Base-by-base conservation (phyloP, 2,113 vertebrate species). In the Pardalotus punctatus region DNA sequence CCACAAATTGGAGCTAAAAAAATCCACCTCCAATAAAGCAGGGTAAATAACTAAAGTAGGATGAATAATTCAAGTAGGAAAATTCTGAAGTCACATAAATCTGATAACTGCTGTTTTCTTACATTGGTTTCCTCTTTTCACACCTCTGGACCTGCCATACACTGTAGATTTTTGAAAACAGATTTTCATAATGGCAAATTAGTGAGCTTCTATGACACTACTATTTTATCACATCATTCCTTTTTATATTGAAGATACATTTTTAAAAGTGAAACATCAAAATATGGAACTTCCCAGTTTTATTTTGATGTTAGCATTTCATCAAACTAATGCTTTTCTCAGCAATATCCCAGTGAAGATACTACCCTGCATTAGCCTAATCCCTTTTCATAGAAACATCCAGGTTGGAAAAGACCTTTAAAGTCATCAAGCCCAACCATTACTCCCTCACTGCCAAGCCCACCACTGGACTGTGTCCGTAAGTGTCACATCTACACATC, bases 11-110 rank as follows among this genome's bases (percentile, higher is more conserved):
- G 31, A 91, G 17, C 61, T 82, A 82, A 64, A 87, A 88, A 64
- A 69, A 69, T 79, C 65, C 27, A n/a, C 61, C n/a, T 83, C 64
- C 20, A 48, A 10, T 72, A 70, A 65, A 60, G 48, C 60, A 56
- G 25, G 28, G 18, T 67, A 48, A 91, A 58, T 94, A 73, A 65
- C 38, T 86, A 18, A 74, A 86, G 35, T 53, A 74, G 33, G 35
- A 84, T 90, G 51, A 90, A 85, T 93, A 85, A 94, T 92, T 84
- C 61, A 85, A 81, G 56, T 47, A 67, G n/a, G 43, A 91, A 85
- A 81, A 79, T 64, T 81, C 57, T 48, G 24, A 91, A 81, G 31
- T 84, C n/a, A 60, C n/a, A 48, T 48, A 67, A 56, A 94, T 56
- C 66, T 61, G 40, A 1, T 48, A 74, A 56, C 19, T 48, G 40